Percentiles rank a stretch among this genome's conserved stretches.
These are phyloP conservation scores for Colostygia pectinataria DNA, from an alignment of 2,888 invertebrate genomes.

Conservation along the genomic window DNA sequence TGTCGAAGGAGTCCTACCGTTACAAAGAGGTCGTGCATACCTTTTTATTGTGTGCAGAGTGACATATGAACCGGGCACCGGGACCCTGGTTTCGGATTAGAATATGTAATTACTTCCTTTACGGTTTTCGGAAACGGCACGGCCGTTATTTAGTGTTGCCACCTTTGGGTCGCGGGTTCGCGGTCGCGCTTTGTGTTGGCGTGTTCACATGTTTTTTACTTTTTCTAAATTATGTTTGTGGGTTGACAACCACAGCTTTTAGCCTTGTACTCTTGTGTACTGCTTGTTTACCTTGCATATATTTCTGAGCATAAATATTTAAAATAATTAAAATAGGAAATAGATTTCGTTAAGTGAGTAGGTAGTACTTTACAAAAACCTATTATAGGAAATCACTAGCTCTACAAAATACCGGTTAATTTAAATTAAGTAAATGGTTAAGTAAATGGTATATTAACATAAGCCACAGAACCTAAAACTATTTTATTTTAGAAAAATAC, in stretches of 20 bases:
- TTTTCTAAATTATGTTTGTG: constrained; percentile 19
- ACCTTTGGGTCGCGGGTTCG: constrained; percentile 50
- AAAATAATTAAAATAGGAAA: too few relatives aligned
- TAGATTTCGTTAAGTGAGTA: background rate
- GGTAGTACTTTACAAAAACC: background rate
- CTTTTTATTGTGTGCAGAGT: constrained; percentile 72
- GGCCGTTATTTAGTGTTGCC: constrained; percentile 61
- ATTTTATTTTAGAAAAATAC: constrained; percentile 17
- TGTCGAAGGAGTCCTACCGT: constrained; percentile 68
- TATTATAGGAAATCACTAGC: background rate
- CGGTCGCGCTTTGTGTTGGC: constrained; percentile 41
- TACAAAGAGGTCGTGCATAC: constrained; percentile 63
- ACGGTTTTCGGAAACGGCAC: constrained; percentile 78
- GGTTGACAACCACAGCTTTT: constrained; percentile 10
- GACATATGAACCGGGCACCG: constrained; percentile 82
- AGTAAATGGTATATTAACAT: constrained; percentile 19
- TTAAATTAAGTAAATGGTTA: background rate
- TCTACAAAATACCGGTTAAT: constrained; percentile 1
- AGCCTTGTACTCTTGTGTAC: background rate
- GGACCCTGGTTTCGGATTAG: constrained; percentile 73
- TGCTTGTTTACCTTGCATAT: too few relatives aligned
- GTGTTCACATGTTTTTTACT: constrained; percentile 37
- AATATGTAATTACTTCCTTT: constrained; percentile 83
- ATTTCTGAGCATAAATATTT: too few relatives aligned
- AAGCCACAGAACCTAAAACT: constrained; percentile 6